Base-by-base conservation (phyloP, 2,797 vertebrate genomes). In the Lacerta agilis region DNA sequence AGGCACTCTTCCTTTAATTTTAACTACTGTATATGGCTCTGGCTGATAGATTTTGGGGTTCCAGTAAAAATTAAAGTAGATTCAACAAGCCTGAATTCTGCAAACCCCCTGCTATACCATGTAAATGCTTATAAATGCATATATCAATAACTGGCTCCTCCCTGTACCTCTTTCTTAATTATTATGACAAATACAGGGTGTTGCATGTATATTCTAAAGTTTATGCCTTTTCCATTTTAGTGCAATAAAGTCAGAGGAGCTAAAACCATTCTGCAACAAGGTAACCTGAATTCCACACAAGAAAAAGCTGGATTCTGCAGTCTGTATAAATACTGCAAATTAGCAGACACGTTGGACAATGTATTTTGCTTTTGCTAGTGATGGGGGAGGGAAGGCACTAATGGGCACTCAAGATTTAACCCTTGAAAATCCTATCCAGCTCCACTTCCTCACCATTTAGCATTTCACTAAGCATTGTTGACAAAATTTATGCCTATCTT, bases 141-240 rank as follows among this genome's bases (percentile, higher is more conserved):
- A 92, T 87, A 93, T 91, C 92, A 49, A 91, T 6, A 87, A 94
- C 89, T 75, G 89, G 84, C 79, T 91, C 75, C 91, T 94, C 93
- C 90, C 92, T 93, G 91, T 87, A 94, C 88, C 78, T 90, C 69
- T 80, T 85, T 79, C 61, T 89, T 94, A 92, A 93, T 87, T 81
- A 71, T 76, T 92, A 66, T 5, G 71, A 86, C 75, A 38, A 96
- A 92, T 90, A 94, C 92, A 90, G 93, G 36, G 89, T 93, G 89
- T 90, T 79, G 88, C 87, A 78, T 85, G 88, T 77, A 25, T 0
- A 94, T 94, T 93, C 90, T 87, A 90, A 95, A 94, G 87, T 29
- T 90, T 38, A 80, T 66, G 55, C 82, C 77, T 93, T 88, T 86
- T 89, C 85, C 94, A 81, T 92, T 90, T 90, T 90, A 90, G 91